phyloP scores from a whole-genome alignment of 2,797 vertebrate species.

The Zenarchopterus dispar region DNA sequence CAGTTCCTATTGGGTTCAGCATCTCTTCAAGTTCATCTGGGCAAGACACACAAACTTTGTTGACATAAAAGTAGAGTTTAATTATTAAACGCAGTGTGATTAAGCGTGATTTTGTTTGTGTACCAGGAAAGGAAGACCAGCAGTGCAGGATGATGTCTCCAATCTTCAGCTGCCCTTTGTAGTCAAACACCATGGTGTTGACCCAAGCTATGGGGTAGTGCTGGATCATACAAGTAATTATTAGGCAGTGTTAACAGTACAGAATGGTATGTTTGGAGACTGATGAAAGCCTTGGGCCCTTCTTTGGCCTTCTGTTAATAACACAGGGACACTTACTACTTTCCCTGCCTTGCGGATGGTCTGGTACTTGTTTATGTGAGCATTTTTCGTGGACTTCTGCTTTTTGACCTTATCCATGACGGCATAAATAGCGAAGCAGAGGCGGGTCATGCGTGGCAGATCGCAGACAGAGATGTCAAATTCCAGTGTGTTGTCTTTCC shows the following conservation, averaged over 20 bases:
- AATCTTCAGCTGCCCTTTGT: constrained; percentile 93
- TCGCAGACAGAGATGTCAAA: constrained; percentile 93
- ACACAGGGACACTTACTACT: constrained; percentile 67
- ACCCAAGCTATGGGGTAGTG: constrained; percentile 99
- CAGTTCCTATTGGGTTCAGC: constrained; percentile 98
- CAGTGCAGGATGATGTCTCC: constrained; percentile 91
- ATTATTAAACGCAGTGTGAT: background rate
- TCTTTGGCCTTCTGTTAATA: background rate
- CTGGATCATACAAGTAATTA: constrained; percentile 69
- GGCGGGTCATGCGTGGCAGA: constrained; percentile 96
- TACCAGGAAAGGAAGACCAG: constrained; percentile 99
- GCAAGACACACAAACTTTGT: constrained; percentile 7
- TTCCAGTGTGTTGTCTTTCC: constrained; percentile 89
- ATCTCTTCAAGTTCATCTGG: constrained; percentile 99
- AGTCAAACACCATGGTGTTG: constrained; percentile 99
- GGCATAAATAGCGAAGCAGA: constrained; percentile 95
- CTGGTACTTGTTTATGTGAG: constrained; percentile 92
- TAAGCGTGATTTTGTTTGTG: background rate
- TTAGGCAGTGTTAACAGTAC: background rate
- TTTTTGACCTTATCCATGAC: constrained; percentile 97
- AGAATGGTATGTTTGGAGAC: too few relatives aligned
- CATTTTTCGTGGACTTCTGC: constrained; percentile 92
- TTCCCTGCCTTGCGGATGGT: constrained; percentile 87
- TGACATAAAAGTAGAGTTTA: constrained; percentile 1
- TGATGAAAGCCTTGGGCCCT: background rate